Evolutionary conservation across 2,113 vertebrate genomes (phyloP), one percentile per base, ranked within the genome.

Genomic region (Hyaena hyaena): DNA sequence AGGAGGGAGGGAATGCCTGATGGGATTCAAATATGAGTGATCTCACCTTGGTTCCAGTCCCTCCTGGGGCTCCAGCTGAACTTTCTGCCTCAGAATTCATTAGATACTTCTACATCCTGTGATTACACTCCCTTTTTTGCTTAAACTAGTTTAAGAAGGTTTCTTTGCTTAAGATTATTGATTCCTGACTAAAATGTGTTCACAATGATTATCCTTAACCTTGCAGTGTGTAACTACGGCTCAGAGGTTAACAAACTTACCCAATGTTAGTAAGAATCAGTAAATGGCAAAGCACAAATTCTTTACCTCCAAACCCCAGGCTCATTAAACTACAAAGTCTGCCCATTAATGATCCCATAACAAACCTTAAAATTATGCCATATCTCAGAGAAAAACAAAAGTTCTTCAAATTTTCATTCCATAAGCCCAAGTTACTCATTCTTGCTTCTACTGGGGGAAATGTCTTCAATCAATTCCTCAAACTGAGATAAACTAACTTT

Each of bases 151-250:
- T 53, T 93, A 93, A 93, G 14, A 33, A 93, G 35, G 50, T 81
- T 71, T 86, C 45, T 86, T 90, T 61, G 55, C 74, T 88, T 90
- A 84, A 88, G 93, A 88, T n/a, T 77, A 87, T 4, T 71, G 53
- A 68, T 24, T 85, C 28, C 28, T 39, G 16, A 84, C 31, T 63
- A 93, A 96, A 96, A 81, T 69, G 21, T 63, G 28, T n/a, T 43
- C 48, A 91, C 16, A 69, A 65, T 76, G 12, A 63, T 16, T 69
- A 9, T 81, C 71, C 4, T 48, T 61, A 80, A 80, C 3, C 16
- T 74, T 61, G 5, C 66, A 31, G 48, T 39, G 14, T 74, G 17
- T 74, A 68, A 50, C 58, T 35, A 12, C 2, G 35, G 58, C 31
- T 80, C 11, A 55, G 50, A 91, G 43, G 9, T 77, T 35, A 95